A percentile compares a stretch with the other conserved stretches of the same genome.
Evolutionary conservation across 2,888 invertebrate species (phyloP).

Genomic region (Elysia crispata): DNA sequence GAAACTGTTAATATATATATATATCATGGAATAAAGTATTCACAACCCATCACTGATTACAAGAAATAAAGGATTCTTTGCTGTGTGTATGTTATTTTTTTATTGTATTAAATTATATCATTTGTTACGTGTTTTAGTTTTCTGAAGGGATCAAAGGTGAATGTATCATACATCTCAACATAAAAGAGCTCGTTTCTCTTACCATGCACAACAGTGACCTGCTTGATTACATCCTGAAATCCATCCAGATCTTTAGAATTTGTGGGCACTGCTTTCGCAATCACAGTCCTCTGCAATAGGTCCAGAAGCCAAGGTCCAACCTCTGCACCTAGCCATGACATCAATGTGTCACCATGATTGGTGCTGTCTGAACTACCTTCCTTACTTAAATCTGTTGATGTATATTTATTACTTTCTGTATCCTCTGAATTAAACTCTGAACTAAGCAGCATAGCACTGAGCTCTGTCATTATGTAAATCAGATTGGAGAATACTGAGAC

Average conservation of each 20-base stretch:
- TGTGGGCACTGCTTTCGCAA: slow-evolving; percentile 87
- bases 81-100: too few relatives aligned
- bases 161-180: not conserved
- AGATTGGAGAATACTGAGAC: slow-evolving; percentile 30
- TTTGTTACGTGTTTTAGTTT: too few relatives aligned
- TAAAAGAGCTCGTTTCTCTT: not conserved
- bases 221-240: slow-evolving; percentile 82
- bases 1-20: too few relatives aligned
- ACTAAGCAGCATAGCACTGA: slow-evolving; percentile 27
- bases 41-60: too few relatives aligned
- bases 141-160: too few relatives aligned
- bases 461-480: slow-evolving; percentile 25
- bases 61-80: too few relatives aligned
- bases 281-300: slow-evolving; percentile 26
- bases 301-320: slow-evolving; percentile 49
- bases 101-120: too few relatives aligned
- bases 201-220: slow-evolving; percentile 81
- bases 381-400: not conserved
- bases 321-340: slow-evolving; percentile 80
- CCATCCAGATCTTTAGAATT: slow-evolving; percentile 84
- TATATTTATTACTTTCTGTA: slow-evolving; percentile 66
- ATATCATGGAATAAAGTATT: too few relatives aligned
- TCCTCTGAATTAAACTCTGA: slow-evolving; percentile 48
- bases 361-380: slow-evolving; percentile 44
- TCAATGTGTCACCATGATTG: slow-evolving; percentile 73